These are phyloP conservation scores for Palaemon carinicauda DNA, from an alignment of 1,140 invertebrate genomes.

Conservation along the genomic window DNA sequence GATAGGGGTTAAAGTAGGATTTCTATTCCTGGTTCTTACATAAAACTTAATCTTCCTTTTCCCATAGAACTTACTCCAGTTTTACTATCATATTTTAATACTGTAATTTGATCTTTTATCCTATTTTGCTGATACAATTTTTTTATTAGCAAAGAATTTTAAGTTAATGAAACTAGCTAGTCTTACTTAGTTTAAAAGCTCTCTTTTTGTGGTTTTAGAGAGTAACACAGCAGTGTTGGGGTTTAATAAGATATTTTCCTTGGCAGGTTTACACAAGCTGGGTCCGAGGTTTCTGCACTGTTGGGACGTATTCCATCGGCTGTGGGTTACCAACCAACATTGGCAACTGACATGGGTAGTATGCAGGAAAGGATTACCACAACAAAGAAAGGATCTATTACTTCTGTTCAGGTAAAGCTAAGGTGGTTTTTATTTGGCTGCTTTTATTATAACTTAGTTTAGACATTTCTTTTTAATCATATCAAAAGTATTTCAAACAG, in stretches of 20 bases:
- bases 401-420: conserved; percentile 73
- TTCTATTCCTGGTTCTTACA: too few relatives aligned
- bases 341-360: conserved; percentile 73
- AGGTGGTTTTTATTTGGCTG: neutral
- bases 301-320: conserved; percentile 74
- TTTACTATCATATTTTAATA: too few relatives aligned
- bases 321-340: conserved; percentile 73
- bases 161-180: too few relatives aligned
- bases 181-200: neutral
- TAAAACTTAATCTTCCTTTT: too few relatives aligned
- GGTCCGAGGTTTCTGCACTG: conserved; percentile 79
- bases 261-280: conserved; percentile 92
- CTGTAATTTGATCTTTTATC: too few relatives aligned
- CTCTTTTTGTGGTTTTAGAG: neutral
- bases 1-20: too few relatives aligned
- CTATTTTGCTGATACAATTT: too few relatives aligned
- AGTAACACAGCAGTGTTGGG: neutral
- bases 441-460: neutral
- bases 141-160: too few relatives aligned
- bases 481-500: too few relatives aligned
- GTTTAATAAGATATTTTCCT: too few relatives aligned
- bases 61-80: too few relatives aligned
- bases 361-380: conserved; percentile 75
- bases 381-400: conserved; percentile 73
- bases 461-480: too few relatives aligned